Evolutionary conservation across 1,140 invertebrate species (phyloP).

Genomic region (Cardiocondyla obscurior): DNA sequence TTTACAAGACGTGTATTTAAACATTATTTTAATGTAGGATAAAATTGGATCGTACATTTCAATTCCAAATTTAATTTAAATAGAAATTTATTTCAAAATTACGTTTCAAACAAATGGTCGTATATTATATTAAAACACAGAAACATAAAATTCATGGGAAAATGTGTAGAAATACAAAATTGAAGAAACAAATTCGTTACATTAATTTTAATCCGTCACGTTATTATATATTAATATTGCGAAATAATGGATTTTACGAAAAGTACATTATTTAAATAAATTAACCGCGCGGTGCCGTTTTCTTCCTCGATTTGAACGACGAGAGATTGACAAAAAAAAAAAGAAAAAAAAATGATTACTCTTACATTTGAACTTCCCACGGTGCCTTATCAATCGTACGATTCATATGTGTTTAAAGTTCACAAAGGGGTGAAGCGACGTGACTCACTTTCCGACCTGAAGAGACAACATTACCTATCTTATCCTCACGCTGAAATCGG

Average conservation of each 20-base stretch:
- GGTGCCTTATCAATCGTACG: slow-evolving; percentile 5
- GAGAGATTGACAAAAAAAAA: too few relatives aligned
- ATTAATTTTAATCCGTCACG: too few relatives aligned
- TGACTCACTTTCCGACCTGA: neutral
- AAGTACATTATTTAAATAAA: too few relatives aligned
- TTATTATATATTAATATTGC: too few relatives aligned
- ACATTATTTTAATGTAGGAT: neutral
- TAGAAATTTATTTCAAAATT: neutral
- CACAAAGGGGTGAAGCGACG: neutral
- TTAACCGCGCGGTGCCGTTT: neutral
- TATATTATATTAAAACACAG: neutral
- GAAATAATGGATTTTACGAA: too few relatives aligned
- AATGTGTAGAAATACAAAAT: too few relatives aligned
- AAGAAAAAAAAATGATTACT: neutral
- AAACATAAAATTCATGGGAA: neutral
- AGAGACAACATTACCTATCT: slow-evolving; percentile 78
- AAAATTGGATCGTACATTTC: neutral
- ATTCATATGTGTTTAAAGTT: neutral
- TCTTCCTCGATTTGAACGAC: neutral
- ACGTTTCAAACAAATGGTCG: neutral
- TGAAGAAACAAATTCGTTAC: too few relatives aligned
- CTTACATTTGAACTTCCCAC: slow-evolving; percentile 7
- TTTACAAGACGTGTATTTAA: neutral
- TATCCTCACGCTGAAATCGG: slow-evolving; percentile 85
- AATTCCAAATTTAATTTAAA: neutral